These are phyloP conservation scores for Anisognathus igniventris DNA, from an alignment of 2,797 vertebrate genomes.

Conservation along the genomic window DNA sequence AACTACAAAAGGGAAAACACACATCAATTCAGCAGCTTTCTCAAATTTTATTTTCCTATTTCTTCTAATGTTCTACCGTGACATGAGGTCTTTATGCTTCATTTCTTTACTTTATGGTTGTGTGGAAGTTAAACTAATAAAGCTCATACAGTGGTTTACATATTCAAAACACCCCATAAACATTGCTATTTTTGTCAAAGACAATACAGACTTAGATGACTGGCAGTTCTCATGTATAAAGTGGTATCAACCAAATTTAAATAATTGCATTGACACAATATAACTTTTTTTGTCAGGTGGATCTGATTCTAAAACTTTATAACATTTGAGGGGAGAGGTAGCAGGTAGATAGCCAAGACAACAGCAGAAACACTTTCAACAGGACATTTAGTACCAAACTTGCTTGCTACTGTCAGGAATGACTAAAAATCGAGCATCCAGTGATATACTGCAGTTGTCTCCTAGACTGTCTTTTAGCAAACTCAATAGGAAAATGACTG, in stretches of 20 bases:
- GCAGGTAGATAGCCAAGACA: not conserved
- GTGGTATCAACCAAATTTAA: not conserved
- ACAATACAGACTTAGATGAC: not conserved
- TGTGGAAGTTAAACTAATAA: not conserved
- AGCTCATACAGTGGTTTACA: not conserved
- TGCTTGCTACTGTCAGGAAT: not conserved
- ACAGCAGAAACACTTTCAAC: not conserved
- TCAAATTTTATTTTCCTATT: not conserved
- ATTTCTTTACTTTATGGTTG: not conserved
- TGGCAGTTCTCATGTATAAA: not conserved
- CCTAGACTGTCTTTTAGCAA: not conserved
- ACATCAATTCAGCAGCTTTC: not conserved
- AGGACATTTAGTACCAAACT: not conserved
- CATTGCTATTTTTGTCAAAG: not conserved
- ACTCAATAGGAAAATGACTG: not conserved
- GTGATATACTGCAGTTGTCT: not conserved
- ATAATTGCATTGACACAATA: not conserved
- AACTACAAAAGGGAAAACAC: constrained; percentile 67
- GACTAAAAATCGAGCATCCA: not conserved
- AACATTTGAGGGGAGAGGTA: not conserved
- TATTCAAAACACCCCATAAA: not conserved
- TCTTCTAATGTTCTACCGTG: not conserved
- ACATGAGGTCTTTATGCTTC: not conserved
- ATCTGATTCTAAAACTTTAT: not conserved
- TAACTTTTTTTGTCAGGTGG: not conserved